Conservation (phyloP, 2,797 vertebrate species). For the Bovichtus diacanthus region DNA sequence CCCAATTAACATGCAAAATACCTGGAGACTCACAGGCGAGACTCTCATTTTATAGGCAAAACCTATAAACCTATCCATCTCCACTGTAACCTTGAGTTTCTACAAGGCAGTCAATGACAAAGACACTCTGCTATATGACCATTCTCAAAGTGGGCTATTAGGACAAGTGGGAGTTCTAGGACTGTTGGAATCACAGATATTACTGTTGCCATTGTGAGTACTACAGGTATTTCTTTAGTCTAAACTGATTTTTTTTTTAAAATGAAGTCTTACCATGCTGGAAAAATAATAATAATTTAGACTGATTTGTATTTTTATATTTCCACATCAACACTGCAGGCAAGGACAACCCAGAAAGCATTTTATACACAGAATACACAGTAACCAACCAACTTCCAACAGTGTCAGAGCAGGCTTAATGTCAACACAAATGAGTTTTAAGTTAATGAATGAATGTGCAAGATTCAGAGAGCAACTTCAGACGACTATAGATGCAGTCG, state of each 20-base stretch:
- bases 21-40: too few species aligned
- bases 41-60: background rate
- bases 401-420: background rate
- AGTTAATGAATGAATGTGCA: background rate
- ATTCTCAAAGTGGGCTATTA: background rate
- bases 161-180: background rate
- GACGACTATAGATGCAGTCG: background rate
- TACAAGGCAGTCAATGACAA: background rate
- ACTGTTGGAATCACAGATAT: background rate
- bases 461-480: slow-evolving; percentile 6
- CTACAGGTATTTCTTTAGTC: background rate
- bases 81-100: slow-evolving; percentile 15
- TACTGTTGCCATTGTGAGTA: background rate
- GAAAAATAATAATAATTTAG: too few species aligned
- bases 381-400: background rate
- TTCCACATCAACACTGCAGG: slow-evolving; percentile 1
- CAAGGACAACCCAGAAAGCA: background rate
- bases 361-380: background rate
- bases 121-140: background rate
- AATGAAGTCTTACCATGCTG: too few species aligned
- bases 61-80: too few species aligned
- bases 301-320: too few species aligned
- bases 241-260: too few species aligned
- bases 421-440: background rate
- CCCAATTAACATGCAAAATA: background rate